Evolutionary conservation across 2,888 invertebrate species (phyloP).

Genomic region (Caenorhabditis sp.): DNA sequence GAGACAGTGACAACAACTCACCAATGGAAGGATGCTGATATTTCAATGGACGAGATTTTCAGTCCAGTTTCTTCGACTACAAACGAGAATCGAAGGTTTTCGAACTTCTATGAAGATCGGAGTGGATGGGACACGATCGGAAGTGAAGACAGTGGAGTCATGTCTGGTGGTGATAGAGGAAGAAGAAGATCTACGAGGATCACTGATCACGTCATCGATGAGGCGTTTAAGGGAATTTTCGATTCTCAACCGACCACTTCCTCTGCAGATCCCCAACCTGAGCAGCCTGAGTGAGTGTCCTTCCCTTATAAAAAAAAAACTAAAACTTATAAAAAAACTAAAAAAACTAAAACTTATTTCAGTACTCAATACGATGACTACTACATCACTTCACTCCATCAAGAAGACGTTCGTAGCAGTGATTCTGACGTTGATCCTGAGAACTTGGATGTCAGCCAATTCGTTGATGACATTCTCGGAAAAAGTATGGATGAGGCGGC

Average conservation of each 20-base stretch:
- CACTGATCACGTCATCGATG: constrained; percentile 49
- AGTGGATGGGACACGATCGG: constrained; percentile 59
- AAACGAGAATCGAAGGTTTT: constrained; percentile 45
- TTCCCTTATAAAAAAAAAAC: too few species aligned
- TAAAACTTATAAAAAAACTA: too few species aligned
- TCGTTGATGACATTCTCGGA: constrained; percentile 70
- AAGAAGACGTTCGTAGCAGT: constrained; percentile 21
- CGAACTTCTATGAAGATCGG: constrained; percentile 62
- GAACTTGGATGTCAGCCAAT: constrained; percentile 59
- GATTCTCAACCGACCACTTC: constrained; percentile 42
- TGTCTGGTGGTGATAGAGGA: constrained; percentile 49
- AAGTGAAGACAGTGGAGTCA: constrained; percentile 61
- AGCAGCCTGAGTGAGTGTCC: constrained; percentile 9
- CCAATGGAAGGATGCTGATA: constrained; percentile 56
- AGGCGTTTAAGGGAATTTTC: constrained; percentile 56
- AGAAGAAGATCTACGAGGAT: constrained; percentile 42
- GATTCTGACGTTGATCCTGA: constrained; percentile 51
- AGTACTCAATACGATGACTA: constrained; percentile 58
- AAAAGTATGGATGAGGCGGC: constrained; percentile 71
- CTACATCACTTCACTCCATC: constrained; percentile 55
- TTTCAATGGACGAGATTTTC: constrained; percentile 57
- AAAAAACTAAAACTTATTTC: background rate
- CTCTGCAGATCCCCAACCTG: background rate
- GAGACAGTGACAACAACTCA: constrained; percentile 54
- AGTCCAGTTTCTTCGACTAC: constrained; percentile 41